These are phyloP conservation scores for Iselma pallidipennis DNA, from an alignment of 2,888 invertebrate genomes.

Conservation along the genomic window DNA sequence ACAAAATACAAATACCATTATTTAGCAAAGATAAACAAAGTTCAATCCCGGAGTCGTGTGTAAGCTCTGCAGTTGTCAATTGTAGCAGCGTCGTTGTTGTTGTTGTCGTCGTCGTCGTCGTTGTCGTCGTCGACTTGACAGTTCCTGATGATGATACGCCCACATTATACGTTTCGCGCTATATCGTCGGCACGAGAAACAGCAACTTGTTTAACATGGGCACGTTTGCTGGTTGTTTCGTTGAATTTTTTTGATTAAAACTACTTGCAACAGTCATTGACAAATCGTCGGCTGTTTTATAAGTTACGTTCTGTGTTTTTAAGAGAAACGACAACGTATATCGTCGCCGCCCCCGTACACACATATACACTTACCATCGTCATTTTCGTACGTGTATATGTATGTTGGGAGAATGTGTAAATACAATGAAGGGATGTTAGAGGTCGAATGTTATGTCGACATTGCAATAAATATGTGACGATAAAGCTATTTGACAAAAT, in stretches of 20 bases:
- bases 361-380: not conserved
- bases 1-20: conserved; percentile 41
- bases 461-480: too few relatives aligned
- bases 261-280: conserved; percentile 23
- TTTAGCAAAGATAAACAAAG: conserved; percentile 45
- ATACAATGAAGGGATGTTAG: not conserved
- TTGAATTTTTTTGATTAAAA: conserved; percentile 18
- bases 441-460: not conserved
- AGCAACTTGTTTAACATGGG: conserved; percentile 29
- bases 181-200: conserved; percentile 26
- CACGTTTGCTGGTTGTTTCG: conserved; percentile 23
- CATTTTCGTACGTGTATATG: not conserved
- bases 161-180: conserved; percentile 10
- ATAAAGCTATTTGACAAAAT: too few relatives aligned
- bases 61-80: conserved; percentile 34
- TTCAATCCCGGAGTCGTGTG: conserved; percentile 39
- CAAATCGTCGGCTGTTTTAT: conserved; percentile 25
- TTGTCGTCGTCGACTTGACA: conserved; percentile 22
- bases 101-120: conserved; percentile 7
- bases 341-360: not conserved
- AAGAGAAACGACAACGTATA: not conserved
- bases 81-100: conserved; percentile 8
- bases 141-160: conserved; percentile 34
- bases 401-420: not conserved
- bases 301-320: not conserved